These are phyloP conservation scores for Ceratothoa steindachneri DNA, from an alignment of 2,888 invertebrate genomes.

Conservation along the genomic window DNA sequence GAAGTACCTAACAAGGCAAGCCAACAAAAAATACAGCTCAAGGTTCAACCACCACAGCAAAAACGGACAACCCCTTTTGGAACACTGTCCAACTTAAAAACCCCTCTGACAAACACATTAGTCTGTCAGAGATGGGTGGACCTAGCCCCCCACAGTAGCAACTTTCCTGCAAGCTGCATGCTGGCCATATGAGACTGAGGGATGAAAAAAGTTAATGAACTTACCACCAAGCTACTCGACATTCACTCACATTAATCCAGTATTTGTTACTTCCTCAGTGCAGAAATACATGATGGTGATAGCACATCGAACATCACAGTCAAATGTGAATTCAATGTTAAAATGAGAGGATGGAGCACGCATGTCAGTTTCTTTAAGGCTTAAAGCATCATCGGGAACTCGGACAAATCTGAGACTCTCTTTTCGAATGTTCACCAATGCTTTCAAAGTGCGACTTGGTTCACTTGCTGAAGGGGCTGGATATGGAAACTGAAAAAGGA, in stretches of 20 bases:
- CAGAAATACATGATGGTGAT: conserved; percentile 95
- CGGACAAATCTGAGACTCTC: conserved; percentile 90
- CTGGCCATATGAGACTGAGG: no score
- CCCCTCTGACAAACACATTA: no score
- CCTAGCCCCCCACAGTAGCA: no score
- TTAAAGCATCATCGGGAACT: conserved; percentile 46
- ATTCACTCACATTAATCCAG: conserved; percentile 73
- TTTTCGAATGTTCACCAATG: conserved; percentile 92
- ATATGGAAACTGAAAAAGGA: conserved; percentile 76
- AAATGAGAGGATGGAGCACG: conserved; percentile 60
- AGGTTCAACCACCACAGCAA: no score
- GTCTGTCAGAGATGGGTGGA: no score
- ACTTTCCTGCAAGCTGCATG: no score
- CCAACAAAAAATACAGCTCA: no score
- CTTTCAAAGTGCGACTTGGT: conserved; percentile 92
- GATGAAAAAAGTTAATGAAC: no score
- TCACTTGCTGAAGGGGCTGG: conserved; percentile 93
- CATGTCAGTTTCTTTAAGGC: conserved; percentile 27
- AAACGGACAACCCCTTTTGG: no score
- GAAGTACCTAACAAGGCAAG: no score
- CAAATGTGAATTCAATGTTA: conserved; percentile 95
- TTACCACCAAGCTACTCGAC: no score
- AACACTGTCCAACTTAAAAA: no score
- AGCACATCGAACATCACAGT: conserved; percentile 88
- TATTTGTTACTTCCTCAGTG: conserved; percentile 81